Percentiles rank a stretch among this genome's conserved stretches.
These are phyloP conservation scores for Rhabdomys dilectus DNA, from an alignment of 2,113 vertebrate species.

Conservation along the genomic window DNA sequence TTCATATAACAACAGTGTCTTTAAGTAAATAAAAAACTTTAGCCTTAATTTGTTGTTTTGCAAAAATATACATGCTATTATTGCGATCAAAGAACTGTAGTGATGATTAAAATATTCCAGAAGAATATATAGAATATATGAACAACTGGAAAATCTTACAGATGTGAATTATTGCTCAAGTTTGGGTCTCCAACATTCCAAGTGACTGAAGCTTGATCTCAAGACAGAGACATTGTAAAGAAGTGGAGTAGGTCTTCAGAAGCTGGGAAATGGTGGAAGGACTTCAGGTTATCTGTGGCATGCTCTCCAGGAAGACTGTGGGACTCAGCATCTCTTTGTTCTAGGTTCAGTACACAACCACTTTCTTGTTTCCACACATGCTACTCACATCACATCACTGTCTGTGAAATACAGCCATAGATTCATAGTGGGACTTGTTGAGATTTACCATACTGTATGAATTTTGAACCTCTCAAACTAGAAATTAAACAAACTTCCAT, in stretches of 20 bases:
- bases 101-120: neutral
- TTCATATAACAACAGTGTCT: neutral
- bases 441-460: neutral
- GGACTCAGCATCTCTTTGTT: neutral
- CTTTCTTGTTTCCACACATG: neutral
- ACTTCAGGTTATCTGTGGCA: neutral
- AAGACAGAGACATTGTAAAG: neutral
- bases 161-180: neutral
- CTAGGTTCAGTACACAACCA: neutral
- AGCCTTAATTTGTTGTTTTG: neutral
- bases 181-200: neutral
- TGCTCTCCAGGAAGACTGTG: neutral
- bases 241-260: neutral
- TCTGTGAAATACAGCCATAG: neutral
- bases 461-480: neutral
- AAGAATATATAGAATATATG: neutral
- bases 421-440: neutral
- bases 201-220: neutral
- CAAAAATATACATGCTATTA: neutral
- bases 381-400: no score
- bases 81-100: neutral
- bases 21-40: neutral
- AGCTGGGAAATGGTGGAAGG: no score
- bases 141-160: neutral
- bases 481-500: neutral